A percentile compares a stretch with the other conserved stretches of the same genome.
These are phyloP conservation scores for Propithecus perrieri DNA, from an alignment of 2,797 vertebrate genomes.

Conservation along the genomic window DNA sequence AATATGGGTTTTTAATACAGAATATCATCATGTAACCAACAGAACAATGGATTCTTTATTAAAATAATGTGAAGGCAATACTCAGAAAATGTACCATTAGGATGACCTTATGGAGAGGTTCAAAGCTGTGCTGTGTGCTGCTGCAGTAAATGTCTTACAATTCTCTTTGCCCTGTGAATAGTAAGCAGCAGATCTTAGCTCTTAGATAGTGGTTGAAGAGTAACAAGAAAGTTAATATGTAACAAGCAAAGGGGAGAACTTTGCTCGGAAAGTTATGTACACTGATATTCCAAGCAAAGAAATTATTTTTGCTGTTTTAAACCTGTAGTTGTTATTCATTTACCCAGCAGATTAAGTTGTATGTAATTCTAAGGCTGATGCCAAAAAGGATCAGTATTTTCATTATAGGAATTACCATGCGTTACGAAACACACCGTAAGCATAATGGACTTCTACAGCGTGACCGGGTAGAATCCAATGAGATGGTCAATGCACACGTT, in stretches of 20 bases:
- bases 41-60: conserved; percentile 71
- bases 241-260: conserved; percentile 81
- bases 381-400: not conserved
- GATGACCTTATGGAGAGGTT: conserved; percentile 71
- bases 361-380: conserved; percentile 19
- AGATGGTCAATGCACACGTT: not conserved
- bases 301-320: conserved; percentile 54
- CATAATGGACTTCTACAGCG: not conserved
- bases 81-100: conserved; percentile 50
- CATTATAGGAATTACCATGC: not conserved
- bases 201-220: conserved; percentile 66
- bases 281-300: conserved; percentile 74
- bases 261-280: conserved; percentile 78
- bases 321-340: conserved; percentile 81
- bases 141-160: conserved; percentile 72
- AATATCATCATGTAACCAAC: conserved; percentile 51
- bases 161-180: conserved; percentile 58
- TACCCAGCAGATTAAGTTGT: conserved; percentile 73
- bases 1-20: conserved; percentile 52
- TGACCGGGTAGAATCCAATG: not conserved
- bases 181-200: conserved; percentile 63
- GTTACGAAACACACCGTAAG: not conserved
- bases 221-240: conserved; percentile 82
- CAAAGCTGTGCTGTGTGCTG: conserved; percentile 66
- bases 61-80: conserved; percentile 64